phyloP scores from a whole-genome alignment of 1,140 invertebrate genomes.

The Holotrichia oblita region DNA sequence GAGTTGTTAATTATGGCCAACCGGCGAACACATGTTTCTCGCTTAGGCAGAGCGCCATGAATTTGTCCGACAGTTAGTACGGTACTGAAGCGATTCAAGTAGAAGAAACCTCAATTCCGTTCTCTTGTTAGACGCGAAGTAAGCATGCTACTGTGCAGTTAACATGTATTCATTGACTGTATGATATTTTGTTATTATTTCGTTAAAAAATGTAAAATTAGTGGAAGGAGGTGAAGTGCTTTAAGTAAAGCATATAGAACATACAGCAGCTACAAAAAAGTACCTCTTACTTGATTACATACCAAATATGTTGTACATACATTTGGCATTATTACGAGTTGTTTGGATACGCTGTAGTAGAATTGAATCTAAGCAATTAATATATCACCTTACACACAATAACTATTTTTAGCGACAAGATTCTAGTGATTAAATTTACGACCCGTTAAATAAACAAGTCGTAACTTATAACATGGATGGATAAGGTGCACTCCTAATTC shows the following conservation, averaged over 20 bases:
- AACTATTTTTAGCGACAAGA: too few species aligned
- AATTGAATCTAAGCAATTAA: too few species aligned
- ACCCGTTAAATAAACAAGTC: too few species aligned
- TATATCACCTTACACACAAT: too few species aligned
- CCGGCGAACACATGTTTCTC: neutral
- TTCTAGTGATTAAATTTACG: too few species aligned
- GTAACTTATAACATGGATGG: too few species aligned
- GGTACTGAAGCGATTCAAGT: slow-evolving; percentile 27
- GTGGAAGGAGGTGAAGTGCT: neutral
- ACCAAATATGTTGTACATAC: too few species aligned
- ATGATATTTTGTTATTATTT: neutral
- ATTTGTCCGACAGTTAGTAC: slow-evolving; percentile 25
- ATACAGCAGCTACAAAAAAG: too few species aligned
- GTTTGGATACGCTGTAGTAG: too few species aligned
- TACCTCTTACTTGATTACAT: neutral
- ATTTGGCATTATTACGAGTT: too few species aligned
- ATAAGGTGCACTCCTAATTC: too few species aligned
- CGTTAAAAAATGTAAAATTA: neutral
- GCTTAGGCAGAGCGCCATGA: neutral
- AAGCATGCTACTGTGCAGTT: neutral
- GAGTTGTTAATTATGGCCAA: neutral
- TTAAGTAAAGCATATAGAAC: neutral
- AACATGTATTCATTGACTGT: slow-evolving; percentile 11
- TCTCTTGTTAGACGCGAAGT: slow-evolving; percentile 5
- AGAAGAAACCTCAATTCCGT: slow-evolving; percentile 18